A percentile compares a stretch with the other conserved stretches of the same genome.
These are phyloP conservation scores for Drosophila mercatorum DNA, from an alignment of 2,888 invertebrate species.

Conservation along the genomic window DNA sequence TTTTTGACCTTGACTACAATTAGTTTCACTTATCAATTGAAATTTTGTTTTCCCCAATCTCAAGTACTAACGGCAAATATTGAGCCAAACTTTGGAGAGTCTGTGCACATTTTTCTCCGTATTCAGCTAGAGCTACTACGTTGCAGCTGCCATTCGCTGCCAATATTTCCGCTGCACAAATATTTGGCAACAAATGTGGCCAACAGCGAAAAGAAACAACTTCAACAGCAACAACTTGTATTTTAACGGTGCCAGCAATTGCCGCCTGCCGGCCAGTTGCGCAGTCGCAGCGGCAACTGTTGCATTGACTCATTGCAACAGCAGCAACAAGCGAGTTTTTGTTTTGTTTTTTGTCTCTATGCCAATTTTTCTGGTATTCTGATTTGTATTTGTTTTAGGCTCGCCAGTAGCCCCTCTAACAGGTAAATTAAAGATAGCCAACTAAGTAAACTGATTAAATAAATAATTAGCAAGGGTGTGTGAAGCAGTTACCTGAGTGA, in stretches of 20 bases:
- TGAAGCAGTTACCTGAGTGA: constrained; percentile 16
- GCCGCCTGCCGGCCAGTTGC: constrained; percentile 51
- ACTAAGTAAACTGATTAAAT: constrained; percentile 13
- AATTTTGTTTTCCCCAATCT: constrained; percentile 6
- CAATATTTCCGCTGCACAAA: constrained; percentile 64
- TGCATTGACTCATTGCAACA: constrained; percentile 59
- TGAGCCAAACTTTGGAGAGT: constrained; percentile 8
- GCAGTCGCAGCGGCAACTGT: constrained; percentile 47
- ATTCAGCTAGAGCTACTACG: constrained; percentile 25
- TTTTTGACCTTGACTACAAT: constrained; percentile 29
- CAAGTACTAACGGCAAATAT: constrained; percentile 8
- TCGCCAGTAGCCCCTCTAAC: constrained; percentile 24
- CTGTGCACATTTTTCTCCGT: constrained; percentile 11
- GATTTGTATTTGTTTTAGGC: constrained; percentile 54
- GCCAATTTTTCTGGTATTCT: constrained; percentile 15
- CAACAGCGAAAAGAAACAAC: constrained; percentile 23
- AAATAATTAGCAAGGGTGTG: constrained; percentile 38
- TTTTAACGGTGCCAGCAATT: constrained; percentile 25
- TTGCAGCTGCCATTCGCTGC: constrained; percentile 26
- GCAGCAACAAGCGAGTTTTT: constrained; percentile 37
- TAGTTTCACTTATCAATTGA: constrained; percentile 17
- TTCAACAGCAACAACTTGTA: not conserved
- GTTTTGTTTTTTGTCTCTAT: not conserved
- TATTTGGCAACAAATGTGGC: constrained; percentile 61
- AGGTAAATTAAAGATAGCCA: constrained; percentile 24